Conservation (phyloP, 1,140 invertebrate genomes). For the Probaryconus sp. region DNA sequence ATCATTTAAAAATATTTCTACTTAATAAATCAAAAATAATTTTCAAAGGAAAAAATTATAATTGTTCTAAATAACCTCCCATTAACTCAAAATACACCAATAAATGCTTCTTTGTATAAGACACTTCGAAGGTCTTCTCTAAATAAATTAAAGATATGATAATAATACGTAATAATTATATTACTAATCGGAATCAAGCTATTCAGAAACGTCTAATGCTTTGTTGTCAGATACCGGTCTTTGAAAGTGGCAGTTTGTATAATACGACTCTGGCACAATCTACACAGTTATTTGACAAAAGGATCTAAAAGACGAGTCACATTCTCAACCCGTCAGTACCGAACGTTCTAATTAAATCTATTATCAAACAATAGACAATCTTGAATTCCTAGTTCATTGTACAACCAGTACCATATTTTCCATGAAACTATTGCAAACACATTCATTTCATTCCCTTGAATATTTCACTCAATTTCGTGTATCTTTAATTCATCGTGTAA, state of each 20-base stretch:
- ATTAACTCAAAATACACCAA: no score
- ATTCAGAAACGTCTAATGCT: conserved; percentile 32
- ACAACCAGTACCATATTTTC: not conserved
- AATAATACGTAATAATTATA: conserved; percentile 36
- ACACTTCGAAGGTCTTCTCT: no score
- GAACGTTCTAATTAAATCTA: conserved; percentile 56
- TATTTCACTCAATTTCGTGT: no score
- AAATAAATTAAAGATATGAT: not conserved
- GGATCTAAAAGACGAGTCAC: conserved; percentile 50
- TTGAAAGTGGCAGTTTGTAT: conserved; percentile 58
- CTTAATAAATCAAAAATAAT: no score
- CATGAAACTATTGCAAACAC: conserved; percentile 14
- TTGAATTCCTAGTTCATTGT: conserved; percentile 40
- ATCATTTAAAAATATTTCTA: no score
- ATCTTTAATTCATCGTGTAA: no score
- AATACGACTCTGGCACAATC: conserved; percentile 48
- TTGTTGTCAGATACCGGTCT: conserved; percentile 52
- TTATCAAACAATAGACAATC: conserved; percentile 52
- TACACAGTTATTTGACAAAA: conserved; percentile 54
- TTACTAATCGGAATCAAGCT: conserved; percentile 28
- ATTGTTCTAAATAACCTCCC: no score
- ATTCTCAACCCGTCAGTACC: conserved; percentile 48
- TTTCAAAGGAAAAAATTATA: no score
- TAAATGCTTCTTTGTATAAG: no score
- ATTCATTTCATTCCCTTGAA: conserved; percentile 23